Evolutionary conservation across 2,113 vertebrate species (phyloP), one percentile per base, ranked within the genome.

Genomic region (Sigmodon hispidus): DNA sequence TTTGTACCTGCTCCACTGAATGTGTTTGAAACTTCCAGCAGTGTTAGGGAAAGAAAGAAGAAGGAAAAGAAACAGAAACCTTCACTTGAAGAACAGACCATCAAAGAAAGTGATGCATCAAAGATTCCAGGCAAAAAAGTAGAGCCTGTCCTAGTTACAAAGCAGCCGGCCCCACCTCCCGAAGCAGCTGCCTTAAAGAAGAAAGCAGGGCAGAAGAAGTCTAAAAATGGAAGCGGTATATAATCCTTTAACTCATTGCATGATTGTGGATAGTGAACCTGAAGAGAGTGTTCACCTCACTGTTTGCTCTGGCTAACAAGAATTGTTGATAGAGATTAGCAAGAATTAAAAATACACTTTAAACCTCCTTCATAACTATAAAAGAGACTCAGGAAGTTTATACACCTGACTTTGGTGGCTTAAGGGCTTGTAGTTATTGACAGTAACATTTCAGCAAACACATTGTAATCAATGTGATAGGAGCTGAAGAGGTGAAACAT

Each of bases 171-270:
- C 89, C 98, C 99, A 45, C 98, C 99, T 40, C 96, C 97, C 69
- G 98, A 99, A 95, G 98, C 98, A 87, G 98, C 97, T 96, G 75
- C 97, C 89, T 98, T 99, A 97, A 98, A 99, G 98, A 99, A 98
- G 94, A 99, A 99, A 98, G 97, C 99, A 96, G 99, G 98, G 57
- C 98, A 99, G 98, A 99, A 99, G 98, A 99, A 99, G 98, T 98
- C 99, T 98, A 99, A 99, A 98, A 99, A 98, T 96, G 99, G 98
- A 98, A 98, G 92, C 96, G 98, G 98, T 99, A 99, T 96, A 69
- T 95, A 96, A 97, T 98, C 96, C 97, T 96, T 98, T 95, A 97
- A 67, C 87, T 95, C 85, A 90, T 92, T 93, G n/a, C 19, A 36
- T 95, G 76, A 40, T 87, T 94, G 2, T 92, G 70, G 87, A 8